A percentile compares a stretch with the other conserved stretches of the same genome.
Conservation (phyloP, 2,113 vertebrate genomes). For the Oryzias celebensis region DNA sequence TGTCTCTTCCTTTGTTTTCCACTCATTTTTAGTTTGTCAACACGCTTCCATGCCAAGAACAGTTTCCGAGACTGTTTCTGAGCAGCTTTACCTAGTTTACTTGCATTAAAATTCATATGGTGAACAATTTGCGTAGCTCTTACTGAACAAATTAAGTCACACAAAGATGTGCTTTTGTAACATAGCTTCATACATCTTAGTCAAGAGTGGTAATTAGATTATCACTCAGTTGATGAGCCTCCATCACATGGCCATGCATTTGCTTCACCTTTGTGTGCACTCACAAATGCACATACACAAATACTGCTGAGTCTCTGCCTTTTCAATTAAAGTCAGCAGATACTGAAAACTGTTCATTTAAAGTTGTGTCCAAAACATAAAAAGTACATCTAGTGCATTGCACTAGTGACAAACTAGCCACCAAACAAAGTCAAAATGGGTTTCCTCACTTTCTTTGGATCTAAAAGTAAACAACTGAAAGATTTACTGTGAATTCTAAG, state of each 20-base stretch:
- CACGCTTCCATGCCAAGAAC: constrained; percentile 52
- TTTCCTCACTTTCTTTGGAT: no score
- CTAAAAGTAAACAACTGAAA: not conserved
- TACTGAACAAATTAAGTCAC: constrained; percentile 62
- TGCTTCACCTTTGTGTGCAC: constrained; percentile 16
- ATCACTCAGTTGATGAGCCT: constrained; percentile 66
- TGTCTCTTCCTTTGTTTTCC: constrained; percentile 46
- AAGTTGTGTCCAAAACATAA: constrained; percentile 1
- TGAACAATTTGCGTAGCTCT: constrained; percentile 65
- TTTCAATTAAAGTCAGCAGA: constrained; percentile 1
- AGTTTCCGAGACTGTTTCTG: constrained; percentile 58
- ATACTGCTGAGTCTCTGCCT: not conserved
- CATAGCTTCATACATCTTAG: constrained; percentile 61
- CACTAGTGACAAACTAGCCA: constrained; percentile 4
- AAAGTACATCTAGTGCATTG: not conserved
- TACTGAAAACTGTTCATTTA: not conserved
- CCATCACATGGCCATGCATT: constrained; percentile 42
- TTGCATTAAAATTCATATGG: constrained; percentile 59
- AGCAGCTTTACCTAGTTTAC: constrained; percentile 53
- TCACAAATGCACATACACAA: not conserved
- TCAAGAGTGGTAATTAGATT: constrained; percentile 67
- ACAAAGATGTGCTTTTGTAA: constrained; percentile 59
- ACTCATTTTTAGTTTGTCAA: constrained; percentile 50
- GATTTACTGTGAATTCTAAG: no score
- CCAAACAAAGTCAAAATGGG: not conserved